Evolutionary conservation across 2,797 vertebrate genomes (phyloP), one percentile per base, ranked within the genome.

Genomic region (Toxotes lorentzi): DNA sequence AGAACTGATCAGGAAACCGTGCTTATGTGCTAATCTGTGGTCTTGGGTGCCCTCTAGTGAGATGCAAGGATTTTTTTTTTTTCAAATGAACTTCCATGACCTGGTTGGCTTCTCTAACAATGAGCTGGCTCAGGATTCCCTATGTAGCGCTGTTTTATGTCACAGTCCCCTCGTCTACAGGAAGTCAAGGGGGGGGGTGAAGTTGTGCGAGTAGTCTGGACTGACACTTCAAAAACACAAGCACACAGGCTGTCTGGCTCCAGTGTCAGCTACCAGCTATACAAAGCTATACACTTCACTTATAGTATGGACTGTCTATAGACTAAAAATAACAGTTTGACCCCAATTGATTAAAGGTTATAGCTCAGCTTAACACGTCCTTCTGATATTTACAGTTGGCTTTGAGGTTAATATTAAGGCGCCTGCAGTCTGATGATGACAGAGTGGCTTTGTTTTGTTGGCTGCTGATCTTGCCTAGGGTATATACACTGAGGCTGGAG

Each of bases 41-140:
- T 34, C 6, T 35, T 10, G 2, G 47, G 47, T 0, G 70, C 78
- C 79, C 73, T 70, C 84, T 79, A 68, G 61, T 83, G 83, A 41
- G 3, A 65, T 6, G 0, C 0, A 0, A 19, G 27, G 38, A 34
- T 43, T 6, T 17, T 57, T 35, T n/a, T 41, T 45, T 10, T 12
- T 45, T 48, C 9, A 61, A 60, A 73, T 38, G 1, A 70, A 81
- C 61, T 68, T n/a, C 16, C 11, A 23, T 51, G 47, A 65, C 50
- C 64, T 68, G 45, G 9, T 35, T 9, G 8, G 24, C 45, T 47
- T 60, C 24, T 56, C 21, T 17, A 21, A 76, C 66, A 72, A 74
- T n/a, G 45, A 68, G 58, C 38, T 23, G 51, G 13, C 30, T 51
- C 27, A 53, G 72, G 53, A 73, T 73, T 78, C 45, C 16, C 38